Base-by-base conservation (phyloP, 2,888 invertebrate species). In the Zygothrica quintamaculata region DNA sequence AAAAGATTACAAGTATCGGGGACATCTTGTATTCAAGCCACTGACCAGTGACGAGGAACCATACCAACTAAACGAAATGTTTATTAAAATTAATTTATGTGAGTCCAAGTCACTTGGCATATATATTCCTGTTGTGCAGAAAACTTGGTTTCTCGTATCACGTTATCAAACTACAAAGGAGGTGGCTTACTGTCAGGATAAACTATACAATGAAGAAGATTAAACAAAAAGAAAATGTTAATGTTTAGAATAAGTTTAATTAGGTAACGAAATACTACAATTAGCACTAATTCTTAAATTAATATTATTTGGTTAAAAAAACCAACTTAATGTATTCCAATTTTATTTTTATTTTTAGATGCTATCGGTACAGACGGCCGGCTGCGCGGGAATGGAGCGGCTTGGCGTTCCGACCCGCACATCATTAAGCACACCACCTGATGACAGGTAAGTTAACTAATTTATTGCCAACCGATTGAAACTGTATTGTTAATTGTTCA, bases 301-400 rank as follows among this genome's bases (percentile, higher is more conserved):
- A 22, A 22, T 22, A 2, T 5, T 5, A 22, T 5, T 5, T 22
- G 18, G 18, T 5, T 3, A 5, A 22, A 5, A 2, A 22, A 22
- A 22, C 18, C 18, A 2, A 22, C 18, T 22, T 22, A 22, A 22
- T 5, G 18, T 3, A 12, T 22, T 18, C 9, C 22, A 26, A 13
- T 18, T 33, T 0, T 47, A 12, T 36, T 42, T 3, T 31, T 39
- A 22, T 13, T 22, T 7, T 88, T 93, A 94, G 94, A 94, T 94
- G 94, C 93, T 94, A 93, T 93, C 93, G 93, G 93, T 94, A 92
- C 94, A 94, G 93, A 93, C 93, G 92, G 93, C 93, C 93, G 93
- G 93, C 93, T 93, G 93, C 93, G 93, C 93, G 93, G 93, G 93
- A 92, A 94, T 94, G 94, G 93, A 93, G 93, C 93, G 93, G 93